These are phyloP conservation scores for Alethe castanea DNA, from an alignment of 2,113 vertebrate species.

Conservation along the genomic window DNA sequence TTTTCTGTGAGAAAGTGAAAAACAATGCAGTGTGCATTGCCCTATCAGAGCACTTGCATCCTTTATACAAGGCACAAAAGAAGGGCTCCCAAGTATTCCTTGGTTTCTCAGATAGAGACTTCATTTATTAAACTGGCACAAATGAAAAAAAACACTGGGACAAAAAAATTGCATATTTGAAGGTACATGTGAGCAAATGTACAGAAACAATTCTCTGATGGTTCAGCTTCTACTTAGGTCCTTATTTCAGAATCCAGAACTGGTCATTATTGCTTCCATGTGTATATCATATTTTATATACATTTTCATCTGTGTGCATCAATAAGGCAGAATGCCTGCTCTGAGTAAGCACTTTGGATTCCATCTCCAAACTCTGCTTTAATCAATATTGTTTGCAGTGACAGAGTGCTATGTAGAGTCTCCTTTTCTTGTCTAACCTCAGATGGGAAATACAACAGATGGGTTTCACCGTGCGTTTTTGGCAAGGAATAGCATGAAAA, in stretches of 20 bases:
- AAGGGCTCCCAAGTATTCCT: neutral
- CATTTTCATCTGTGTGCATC: neutral
- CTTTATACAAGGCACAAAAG: neutral
- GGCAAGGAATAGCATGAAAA: conserved; percentile 41
- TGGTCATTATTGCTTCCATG: neutral
- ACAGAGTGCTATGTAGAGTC: neutral
- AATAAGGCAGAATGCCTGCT: neutral
- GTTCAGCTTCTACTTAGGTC: neutral
- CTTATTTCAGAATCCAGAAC: neutral
- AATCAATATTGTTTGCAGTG: conserved; percentile 18
- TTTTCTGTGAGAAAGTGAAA: neutral
- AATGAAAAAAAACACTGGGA: neutral
- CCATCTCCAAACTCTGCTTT: conserved; percentile 6
- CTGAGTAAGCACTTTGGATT: conserved; percentile 17
- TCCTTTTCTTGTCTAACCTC: conserved; percentile 39
- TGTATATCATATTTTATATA: neutral
- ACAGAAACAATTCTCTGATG: neutral
- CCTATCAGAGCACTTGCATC: neutral
- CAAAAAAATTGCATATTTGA: neutral
- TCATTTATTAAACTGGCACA: neutral
- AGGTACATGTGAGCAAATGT: neutral
- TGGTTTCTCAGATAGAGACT: neutral
- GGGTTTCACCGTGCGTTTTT: conserved; percentile 39
- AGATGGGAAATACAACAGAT: conserved; percentile 52
- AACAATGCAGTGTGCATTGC: neutral